Percentiles rank a stretch among this genome's conserved stretches.
Evolutionary conservation across 2,113 vertebrate species (phyloP).

Genomic region (Pangasianodon hypophthalmus): DNA sequence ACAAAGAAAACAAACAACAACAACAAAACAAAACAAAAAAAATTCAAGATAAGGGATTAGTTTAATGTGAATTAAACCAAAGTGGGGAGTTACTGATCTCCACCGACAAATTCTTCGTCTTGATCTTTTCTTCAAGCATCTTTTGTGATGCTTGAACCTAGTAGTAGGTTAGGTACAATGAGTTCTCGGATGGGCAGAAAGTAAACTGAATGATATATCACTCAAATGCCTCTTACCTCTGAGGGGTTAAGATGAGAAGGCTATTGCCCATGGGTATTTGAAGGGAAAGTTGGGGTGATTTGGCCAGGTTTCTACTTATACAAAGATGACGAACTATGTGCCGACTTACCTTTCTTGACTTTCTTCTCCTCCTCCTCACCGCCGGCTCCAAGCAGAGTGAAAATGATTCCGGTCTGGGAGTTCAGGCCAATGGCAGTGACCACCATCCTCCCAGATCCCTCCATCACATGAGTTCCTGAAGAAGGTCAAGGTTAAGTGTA

Average conservation of each 20-base stretch:
- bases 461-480: constrained; percentile 96
- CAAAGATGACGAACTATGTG: background rate
- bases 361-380: constrained; percentile 88
- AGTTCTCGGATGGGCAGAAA: background rate
- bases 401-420: constrained; percentile 97
- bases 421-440: constrained; percentile 92
- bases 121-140: constrained; percentile 18
- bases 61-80: constrained; percentile 2
- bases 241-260: constrained; percentile 12
- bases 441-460: constrained; percentile 93
- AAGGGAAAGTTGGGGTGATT: constrained; percentile 35
- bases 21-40: constrained; percentile 63
- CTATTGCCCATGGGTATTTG: constrained; percentile 38
- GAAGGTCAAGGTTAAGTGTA: background rate
- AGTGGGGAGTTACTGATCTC: constrained; percentile 1
- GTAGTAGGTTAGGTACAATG: constrained; percentile 18
- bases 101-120: constrained; percentile 20
- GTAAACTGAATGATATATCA: constrained; percentile 34
- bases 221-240: constrained; percentile 48
- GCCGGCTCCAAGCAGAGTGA: constrained; percentile 87
- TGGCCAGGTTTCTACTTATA: constrained; percentile 12
- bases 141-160: constrained; percentile 15
- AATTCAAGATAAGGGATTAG: constrained; percentile 55
- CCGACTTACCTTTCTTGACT: constrained; percentile 91
- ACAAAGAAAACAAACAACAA: constrained; percentile 52